Conservation (phyloP, 2,797 vertebrate genomes). For the Argya squamiceps region DNA sequence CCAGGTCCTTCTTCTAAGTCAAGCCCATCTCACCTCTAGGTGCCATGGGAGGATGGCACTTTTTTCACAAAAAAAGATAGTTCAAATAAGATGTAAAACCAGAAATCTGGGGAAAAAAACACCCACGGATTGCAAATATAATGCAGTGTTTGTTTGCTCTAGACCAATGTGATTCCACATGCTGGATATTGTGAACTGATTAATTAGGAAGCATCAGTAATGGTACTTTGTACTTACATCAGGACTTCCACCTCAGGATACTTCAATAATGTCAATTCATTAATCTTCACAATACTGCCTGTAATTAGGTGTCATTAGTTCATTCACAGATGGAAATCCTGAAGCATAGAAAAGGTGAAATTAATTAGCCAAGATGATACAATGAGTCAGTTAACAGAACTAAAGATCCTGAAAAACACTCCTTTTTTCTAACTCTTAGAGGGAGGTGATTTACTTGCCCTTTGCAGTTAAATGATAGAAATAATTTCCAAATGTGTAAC, state of each 20-base stretch:
- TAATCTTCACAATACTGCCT: slow-evolving; percentile 36
- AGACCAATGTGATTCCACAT: not conserved
- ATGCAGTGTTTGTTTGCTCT: slow-evolving; percentile 6
- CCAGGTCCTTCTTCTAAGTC: not conserved
- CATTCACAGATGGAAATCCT: slow-evolving; percentile 45
- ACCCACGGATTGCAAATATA: not conserved
- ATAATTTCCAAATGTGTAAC: slow-evolving; percentile 3
- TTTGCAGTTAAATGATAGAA: slow-evolving; percentile 3
- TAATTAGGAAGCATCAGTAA: slow-evolving; percentile 7
- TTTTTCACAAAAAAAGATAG: no score
- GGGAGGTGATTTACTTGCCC: not conserved
- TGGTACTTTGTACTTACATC: slow-evolving; percentile 20
- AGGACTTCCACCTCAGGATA: slow-evolving; percentile 44
- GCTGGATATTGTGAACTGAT: not conserved
- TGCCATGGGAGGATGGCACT: rapidly evolving
- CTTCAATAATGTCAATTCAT: slow-evolving; percentile 54
- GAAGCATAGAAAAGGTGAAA: slow-evolving; percentile 16
- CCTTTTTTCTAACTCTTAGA: not conserved
- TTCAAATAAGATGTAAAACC: not conserved
- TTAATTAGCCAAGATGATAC: slow-evolving; percentile 16
- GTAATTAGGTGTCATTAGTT: slow-evolving; percentile 33
- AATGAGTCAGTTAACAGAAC: slow-evolving; percentile 18
- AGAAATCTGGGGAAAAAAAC: not conserved
- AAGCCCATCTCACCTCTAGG: not conserved
- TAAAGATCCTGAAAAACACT: not conserved